phyloP scores from a whole-genome alignment of 2,113 vertebrate genomes.

The Myrmecophaga tridactyla region DNA sequence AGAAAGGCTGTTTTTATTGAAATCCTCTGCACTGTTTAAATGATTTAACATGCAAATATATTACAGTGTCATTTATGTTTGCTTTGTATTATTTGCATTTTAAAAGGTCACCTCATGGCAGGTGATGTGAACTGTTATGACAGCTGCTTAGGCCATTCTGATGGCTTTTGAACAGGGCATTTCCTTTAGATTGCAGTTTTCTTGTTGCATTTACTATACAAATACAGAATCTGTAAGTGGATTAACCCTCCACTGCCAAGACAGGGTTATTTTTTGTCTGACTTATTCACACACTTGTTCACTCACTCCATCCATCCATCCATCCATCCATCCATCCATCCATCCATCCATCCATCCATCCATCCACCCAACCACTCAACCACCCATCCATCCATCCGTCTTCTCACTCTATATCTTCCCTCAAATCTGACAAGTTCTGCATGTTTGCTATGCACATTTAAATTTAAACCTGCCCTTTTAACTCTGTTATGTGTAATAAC shows the following conservation, averaged over 20 bases:
- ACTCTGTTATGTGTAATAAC: neutral
- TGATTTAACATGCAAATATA: constrained; percentile 7
- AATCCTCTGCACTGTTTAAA: neutral
- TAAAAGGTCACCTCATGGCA: neutral
- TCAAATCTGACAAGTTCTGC: neutral
- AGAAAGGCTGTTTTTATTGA: neutral
- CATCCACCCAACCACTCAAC: neutral
- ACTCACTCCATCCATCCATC: neutral
- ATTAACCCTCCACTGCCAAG: neutral
- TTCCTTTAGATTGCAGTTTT: neutral
- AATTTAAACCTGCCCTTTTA: neutral
- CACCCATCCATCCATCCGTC: neutral
- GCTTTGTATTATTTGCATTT: neutral
- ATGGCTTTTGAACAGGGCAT: neutral
- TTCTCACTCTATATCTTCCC: neutral
- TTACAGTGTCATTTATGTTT: neutral
- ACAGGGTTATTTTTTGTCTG: neutral
- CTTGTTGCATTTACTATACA: neutral
- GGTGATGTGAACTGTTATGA: neutral
- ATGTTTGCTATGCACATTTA: neutral
- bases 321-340: neutral
- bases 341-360: neutral
- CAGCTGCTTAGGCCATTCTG: neutral
- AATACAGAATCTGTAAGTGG: neutral
- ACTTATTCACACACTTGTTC: neutral